phyloP scores from a whole-genome alignment of 2,888 invertebrate genomes.

The Melinaea marsaeus region DNA sequence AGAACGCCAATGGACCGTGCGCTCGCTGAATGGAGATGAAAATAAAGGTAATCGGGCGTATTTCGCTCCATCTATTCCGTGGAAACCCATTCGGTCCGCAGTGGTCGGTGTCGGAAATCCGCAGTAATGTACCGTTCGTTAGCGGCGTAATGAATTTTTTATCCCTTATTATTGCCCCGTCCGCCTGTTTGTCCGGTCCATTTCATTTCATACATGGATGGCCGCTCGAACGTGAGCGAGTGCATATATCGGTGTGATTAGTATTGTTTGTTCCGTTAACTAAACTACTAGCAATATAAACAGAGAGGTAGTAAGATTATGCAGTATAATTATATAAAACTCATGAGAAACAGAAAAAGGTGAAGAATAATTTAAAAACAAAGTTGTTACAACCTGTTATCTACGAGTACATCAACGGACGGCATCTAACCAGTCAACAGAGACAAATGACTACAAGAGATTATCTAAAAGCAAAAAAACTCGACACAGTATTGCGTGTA shows the following conservation, averaged over 20 bases:
- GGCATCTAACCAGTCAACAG: slow-evolving; percentile 6
- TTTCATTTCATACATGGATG: slow-evolving; percentile 49
- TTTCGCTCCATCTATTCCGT: not conserved
- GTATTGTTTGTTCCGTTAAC: not conserved
- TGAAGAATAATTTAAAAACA: not conserved
- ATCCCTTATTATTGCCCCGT: slow-evolving; percentile 61
- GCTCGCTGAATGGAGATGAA: slow-evolving; percentile 4
- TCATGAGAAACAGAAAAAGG: not conserved
- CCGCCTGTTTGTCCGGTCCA: slow-evolving; percentile 56
- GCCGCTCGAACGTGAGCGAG: slow-evolving; percentile 36
- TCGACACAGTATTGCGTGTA: slow-evolving; percentile 49
- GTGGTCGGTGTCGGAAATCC: slow-evolving; percentile 21
- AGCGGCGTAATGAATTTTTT: slow-evolving; percentile 62
- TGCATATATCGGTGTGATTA: slow-evolving; percentile 21
- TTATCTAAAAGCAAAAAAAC: slow-evolving; percentile 36
- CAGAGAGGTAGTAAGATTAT: not conserved
- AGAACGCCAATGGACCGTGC: not conserved
- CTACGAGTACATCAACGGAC: slow-evolving; percentile 1
- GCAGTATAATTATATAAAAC: not conserved
- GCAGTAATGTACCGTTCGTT: slow-evolving; percentile 41
- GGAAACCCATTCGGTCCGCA: not conserved
- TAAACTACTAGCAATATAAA: not conserved
- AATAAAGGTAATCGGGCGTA: slow-evolving; percentile 5
- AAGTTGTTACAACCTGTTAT: not conserved
- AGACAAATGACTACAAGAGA: slow-evolving; percentile 36